A percentile compares a stretch with the other conserved stretches of the same genome.
These are phyloP conservation scores for Cavia aperea DNA, from an alignment of 2,113 vertebrate species.

Conservation along the genomic window DNA sequence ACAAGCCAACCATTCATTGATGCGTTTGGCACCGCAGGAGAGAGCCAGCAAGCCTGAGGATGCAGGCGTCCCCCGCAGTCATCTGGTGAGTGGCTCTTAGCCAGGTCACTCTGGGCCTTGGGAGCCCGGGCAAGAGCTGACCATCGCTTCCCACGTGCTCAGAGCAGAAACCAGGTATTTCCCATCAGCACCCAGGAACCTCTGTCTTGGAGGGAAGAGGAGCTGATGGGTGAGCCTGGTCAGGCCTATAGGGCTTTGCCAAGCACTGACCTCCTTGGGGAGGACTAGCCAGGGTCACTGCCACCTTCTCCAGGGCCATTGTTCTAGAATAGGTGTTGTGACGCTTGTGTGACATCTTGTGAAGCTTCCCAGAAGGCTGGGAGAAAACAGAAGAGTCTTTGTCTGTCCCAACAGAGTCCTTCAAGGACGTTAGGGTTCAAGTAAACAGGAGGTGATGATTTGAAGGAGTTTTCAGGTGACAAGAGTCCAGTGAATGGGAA, in stretches of 20 bases:
- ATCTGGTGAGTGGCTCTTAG: slow-evolving; percentile 19
- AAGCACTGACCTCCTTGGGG: neutral
- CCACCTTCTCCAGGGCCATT: neutral
- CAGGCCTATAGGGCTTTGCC: no score
- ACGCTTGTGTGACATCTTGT: neutral
- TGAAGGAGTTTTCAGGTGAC: neutral
- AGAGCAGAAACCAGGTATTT: neutral
- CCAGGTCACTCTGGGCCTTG: neutral
- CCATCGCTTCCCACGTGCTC: neutral
- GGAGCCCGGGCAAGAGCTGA: neutral
- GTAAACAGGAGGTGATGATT: neutral
- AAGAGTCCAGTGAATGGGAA: neutral
- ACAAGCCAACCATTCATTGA: neutral
- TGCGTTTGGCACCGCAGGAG: neutral
- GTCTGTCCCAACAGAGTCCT: neutral
- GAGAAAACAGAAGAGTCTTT: rapidly evolving
- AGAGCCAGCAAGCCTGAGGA: neutral
- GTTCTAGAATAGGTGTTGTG: neutral
- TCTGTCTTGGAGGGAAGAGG: neutral
- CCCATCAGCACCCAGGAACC: neutral
- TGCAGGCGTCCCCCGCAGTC: neutral
- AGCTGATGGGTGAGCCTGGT: no score
- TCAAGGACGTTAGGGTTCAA: neutral
- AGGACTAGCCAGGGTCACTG: neutral
- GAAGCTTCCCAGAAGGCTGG: neutral